These are phyloP conservation scores for Spatula versicolor DNA, from an alignment of 2,797 vertebrate genomes.

Conservation along the genomic window DNA sequence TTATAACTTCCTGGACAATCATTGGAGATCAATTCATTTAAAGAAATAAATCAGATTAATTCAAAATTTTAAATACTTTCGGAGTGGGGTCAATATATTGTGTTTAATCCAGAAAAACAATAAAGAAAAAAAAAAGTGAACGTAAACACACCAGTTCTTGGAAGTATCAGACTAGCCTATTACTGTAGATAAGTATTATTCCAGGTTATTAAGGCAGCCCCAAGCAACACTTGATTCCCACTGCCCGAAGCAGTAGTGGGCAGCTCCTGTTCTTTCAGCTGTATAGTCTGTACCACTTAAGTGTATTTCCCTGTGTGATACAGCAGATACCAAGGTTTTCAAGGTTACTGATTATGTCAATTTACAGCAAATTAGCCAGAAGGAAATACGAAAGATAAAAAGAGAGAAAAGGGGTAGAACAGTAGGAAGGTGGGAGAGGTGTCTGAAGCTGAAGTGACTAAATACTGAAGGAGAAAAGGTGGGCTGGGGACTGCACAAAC, in stretches of 20 bases:
- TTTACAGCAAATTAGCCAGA: not conserved
- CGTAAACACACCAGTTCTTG: not conserved
- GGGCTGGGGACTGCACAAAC: not conserved
- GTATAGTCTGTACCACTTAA: not conserved
- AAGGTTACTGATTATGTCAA: rapidly evolving
- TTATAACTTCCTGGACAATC: not conserved
- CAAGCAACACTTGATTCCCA: not conserved
- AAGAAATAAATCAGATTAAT: not conserved
- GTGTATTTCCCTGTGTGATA: not conserved
- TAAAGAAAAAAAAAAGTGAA: not conserved
- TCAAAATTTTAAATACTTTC: not conserved
- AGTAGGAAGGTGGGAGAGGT: not conserved
- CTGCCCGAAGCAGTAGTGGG: not conserved
- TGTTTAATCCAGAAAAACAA: not conserved
- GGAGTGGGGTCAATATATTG: not conserved
- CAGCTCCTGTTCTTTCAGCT: not conserved
- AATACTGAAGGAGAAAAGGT: not conserved
- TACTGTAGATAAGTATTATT: not conserved
- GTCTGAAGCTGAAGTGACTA: not conserved
- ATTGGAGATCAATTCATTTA: not conserved
- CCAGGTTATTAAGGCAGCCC: not conserved
- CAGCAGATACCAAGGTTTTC: not conserved
- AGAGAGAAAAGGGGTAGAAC: not conserved
- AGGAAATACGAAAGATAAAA: not conserved
- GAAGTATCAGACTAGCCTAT: not conserved